Percentiles rank a stretch among this genome's conserved stretches.
Evolutionary conservation across 2,113 vertebrate species (phyloP).

Genomic region (Rhinoptilus africanus): DNA sequence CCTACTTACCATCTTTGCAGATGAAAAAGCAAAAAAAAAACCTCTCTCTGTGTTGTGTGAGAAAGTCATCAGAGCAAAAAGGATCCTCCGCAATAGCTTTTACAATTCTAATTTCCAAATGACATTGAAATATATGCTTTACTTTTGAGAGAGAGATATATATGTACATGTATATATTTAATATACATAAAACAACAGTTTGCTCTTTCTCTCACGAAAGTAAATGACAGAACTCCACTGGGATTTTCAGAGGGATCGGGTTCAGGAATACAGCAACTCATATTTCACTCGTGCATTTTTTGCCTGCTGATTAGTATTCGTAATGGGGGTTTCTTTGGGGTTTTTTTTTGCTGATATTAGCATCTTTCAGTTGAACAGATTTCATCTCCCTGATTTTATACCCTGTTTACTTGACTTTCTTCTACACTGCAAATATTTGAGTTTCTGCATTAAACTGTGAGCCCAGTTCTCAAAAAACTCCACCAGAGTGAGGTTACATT

Average conservation of each 20-base stretch:
- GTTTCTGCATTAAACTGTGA: constrained; percentile 26
- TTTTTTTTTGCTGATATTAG: background rate
- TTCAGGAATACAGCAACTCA: background rate
- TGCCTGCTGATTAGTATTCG: background rate
- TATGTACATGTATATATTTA: background rate
- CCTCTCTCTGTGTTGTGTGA: background rate
- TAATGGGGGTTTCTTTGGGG: background rate
- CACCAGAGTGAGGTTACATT: background rate
- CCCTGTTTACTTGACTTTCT: constrained; percentile 20
- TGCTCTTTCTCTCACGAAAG: background rate
- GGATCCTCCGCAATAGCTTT: background rate
- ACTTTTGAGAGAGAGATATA: background rate
- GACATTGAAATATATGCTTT: background rate
- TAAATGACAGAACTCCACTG: background rate
- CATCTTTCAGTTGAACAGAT: constrained; percentile 27
- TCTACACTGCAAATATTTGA: constrained; percentile 37
- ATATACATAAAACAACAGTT: background rate
- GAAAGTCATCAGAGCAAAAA: background rate
- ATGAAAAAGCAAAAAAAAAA: background rate
- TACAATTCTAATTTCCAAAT: background rate
- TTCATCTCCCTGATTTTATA: constrained; percentile 29
- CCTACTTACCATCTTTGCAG: constrained; percentile 42
- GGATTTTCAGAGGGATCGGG: background rate
- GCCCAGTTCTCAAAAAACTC: background rate
- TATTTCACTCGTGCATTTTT: background rate